Evolutionary conservation across 2,888 invertebrate genomes (phyloP).

Genomic region (Tenthredo distinguenda): DNA sequence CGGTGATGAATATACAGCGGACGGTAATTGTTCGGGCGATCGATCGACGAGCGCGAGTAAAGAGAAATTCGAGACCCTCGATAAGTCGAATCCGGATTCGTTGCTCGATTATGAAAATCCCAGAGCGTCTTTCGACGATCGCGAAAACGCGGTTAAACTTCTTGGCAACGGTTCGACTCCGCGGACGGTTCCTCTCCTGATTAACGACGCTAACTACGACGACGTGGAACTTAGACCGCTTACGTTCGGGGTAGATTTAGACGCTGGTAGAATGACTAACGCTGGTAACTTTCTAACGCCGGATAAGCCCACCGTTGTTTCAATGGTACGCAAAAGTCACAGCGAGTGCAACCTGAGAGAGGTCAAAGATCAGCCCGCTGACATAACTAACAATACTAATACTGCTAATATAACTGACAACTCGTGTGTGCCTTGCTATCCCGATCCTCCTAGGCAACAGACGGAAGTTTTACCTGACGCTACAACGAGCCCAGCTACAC

Average conservation of each 20-base stretch:
- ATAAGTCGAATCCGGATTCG: neutral
- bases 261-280: slow-evolving; percentile 28
- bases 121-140: neutral
- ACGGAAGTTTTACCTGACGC: slow-evolving; percentile 72
- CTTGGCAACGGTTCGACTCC: slow-evolving; percentile 32
- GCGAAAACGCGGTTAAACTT: slow-evolving; percentile 49
- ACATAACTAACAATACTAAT: slow-evolving; percentile 69
- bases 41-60: neutral
- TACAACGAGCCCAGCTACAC: slow-evolving; percentile 56
- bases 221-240: slow-evolving; percentile 57
- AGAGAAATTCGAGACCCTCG: neutral
- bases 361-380: slow-evolving; percentile 57
- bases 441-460: slow-evolving; percentile 73
- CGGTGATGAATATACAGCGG: neutral
- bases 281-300: slow-evolving; percentile 49
- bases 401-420: slow-evolving; percentile 73
- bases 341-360: slow-evolving; percentile 64
- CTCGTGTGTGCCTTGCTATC: slow-evolving; percentile 77
- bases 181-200: neutral
- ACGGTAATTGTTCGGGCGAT: neutral
- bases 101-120: neutral
- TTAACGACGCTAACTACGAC: slow-evolving; percentile 22
- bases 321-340: slow-evolving; percentile 61
- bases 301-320: slow-evolving; percentile 50
- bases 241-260: neutral